Conservation (phyloP, 2,797 vertebrate genomes). For the Dromococcyx pavoninus region DNA sequence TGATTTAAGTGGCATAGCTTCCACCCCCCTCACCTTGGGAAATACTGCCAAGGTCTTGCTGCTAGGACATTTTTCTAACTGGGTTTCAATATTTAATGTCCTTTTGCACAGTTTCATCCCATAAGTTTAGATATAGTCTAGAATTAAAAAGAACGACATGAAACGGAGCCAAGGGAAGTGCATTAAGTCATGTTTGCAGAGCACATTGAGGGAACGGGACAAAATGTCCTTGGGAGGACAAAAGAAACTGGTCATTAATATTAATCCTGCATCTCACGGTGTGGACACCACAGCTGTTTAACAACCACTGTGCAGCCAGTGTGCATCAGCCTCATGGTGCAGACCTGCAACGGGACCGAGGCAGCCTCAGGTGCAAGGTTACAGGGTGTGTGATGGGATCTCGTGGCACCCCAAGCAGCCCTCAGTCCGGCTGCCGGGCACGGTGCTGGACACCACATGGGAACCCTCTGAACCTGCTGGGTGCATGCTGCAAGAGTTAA, state of each 20-base stretch:
- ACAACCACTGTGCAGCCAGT: background rate
- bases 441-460: background rate
- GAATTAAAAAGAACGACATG: background rate
- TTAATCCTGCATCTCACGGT: background rate
- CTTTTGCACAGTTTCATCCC: slow-evolving; percentile 22
- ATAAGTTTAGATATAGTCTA: background rate
- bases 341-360: background rate
- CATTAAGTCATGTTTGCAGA: background rate
- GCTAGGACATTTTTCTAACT: background rate
- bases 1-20: background rate
- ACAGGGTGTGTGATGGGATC: background rate
- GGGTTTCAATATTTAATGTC: background rate
- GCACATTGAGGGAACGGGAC: background rate
- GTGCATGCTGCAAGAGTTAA: background rate
- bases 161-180: slow-evolving; percentile 22
- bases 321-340: background rate
- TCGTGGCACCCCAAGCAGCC: background rate
- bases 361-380: background rate
- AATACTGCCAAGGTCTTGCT: background rate
- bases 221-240: background rate
- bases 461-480: background rate
- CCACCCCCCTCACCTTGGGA: background rate
- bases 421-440: background rate
- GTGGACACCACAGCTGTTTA: background rate
- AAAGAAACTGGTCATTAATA: background rate